Evolutionary conservation across 2,113 vertebrate species (phyloP), one percentile per base, ranked within the genome.

Genomic region (Ictidomys tridecemlineatus): DNA sequence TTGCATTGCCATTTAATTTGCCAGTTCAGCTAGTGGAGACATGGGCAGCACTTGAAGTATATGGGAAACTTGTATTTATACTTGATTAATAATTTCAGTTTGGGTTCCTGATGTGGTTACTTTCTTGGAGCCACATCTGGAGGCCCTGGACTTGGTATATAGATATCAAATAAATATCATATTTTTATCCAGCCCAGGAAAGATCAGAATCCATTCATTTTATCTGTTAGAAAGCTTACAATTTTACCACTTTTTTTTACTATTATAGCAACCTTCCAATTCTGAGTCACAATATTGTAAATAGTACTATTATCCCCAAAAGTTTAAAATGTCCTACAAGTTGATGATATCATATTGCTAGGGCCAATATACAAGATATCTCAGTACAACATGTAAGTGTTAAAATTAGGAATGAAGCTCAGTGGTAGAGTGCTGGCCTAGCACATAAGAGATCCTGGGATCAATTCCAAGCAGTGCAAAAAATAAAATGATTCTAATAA

Each of bases 31-130:
- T 53, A 84, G 20, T 69, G 11, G 37, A 63, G 34, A 90, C 89
- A 77, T 32, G 42, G 12, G 13, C 30, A 86, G 22, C 5, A n/a
- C n/a, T 72, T 65, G 1, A 83, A 69, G 39, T 30, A 61, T 24
- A n/a, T 12, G 58, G 26, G 37, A 69, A 45, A 45, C 70, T 76
- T 74, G 4, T 8, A n/a, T 45, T 45, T 45, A 42, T 8, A 65
- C 82, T 94, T 95, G 26, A 92, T 83, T 79, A 87, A 28, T n/a
- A 73, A 84, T 84, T 67, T 2, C 32, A 85, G 16, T 67, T 89
- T 3, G 48, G 70, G 4, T 79, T 84, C 13, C 28, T 51, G 5
- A 61, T 74, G 10, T 63, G 3, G 2, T 85, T 94, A 67, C 18
- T 14, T 45, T 79, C 24, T 28, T 87, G 72, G 34, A 69, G 10